Evolutionary conservation across 2,113 vertebrate species (phyloP).

Genomic region (Carlito syrichta): DNA sequence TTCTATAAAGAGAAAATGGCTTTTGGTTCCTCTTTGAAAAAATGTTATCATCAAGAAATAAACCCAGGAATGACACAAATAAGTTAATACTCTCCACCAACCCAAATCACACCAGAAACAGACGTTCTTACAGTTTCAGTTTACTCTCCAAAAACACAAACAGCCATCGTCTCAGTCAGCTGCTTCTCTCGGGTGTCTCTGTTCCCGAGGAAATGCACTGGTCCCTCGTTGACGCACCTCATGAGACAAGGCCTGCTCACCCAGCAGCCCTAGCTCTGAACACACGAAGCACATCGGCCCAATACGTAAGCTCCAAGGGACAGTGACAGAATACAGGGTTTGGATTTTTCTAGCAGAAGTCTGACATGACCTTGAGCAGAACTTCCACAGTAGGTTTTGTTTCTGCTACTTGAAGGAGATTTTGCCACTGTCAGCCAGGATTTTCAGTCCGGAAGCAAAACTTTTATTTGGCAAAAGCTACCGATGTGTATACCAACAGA

Average conservation of each 20-base stretch:
- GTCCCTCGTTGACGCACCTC: not conserved
- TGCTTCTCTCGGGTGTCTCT: not conserved
- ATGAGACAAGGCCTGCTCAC: not conserved
- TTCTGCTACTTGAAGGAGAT: not conserved
- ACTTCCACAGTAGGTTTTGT: not conserved
- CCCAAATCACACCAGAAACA: slow-evolving; percentile 17
- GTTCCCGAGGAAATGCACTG: not conserved
- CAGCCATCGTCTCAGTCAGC: not conserved
- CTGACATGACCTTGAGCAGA: not conserved
- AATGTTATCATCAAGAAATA: not conserved
- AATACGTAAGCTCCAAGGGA: not conserved
- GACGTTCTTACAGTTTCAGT: not conserved
- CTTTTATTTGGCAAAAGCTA: not conserved
- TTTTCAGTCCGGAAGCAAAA: not conserved
- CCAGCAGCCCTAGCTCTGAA: not conserved
- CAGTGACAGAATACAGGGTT: not conserved
- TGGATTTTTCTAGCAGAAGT: not conserved
- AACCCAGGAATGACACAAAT: not conserved
- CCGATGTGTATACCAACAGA: too few relatives aligned
- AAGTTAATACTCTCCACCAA: not conserved
- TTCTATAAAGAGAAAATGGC: not conserved
- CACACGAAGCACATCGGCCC: not conserved
- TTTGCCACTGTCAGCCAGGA: not conserved
- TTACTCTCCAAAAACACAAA: not conserved
- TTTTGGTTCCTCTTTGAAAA: slow-evolving; percentile 8